Percentiles rank a stretch among this genome's conserved stretches.
These are phyloP conservation scores for Catharus bicknelli DNA, from an alignment of 2,113 vertebrate genomes.

Conservation along the genomic window DNA sequence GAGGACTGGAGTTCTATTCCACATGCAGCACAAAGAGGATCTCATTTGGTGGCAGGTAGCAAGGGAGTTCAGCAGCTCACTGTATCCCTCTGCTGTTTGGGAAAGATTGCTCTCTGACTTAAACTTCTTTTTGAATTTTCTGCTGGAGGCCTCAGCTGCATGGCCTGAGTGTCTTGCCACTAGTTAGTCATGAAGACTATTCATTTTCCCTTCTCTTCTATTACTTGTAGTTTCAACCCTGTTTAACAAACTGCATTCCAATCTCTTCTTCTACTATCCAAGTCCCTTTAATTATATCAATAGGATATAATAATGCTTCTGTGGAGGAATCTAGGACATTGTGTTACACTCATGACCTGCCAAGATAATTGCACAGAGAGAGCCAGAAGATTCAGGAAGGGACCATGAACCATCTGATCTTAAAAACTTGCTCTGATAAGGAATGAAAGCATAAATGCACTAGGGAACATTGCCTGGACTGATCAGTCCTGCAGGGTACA, in stretches of 20 bases:
- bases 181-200: neutral
- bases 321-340: neutral
- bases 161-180: neutral
- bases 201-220: neutral
- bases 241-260: neutral
- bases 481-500: neutral
- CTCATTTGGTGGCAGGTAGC: rapidly evolving
- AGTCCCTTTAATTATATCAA: neutral
- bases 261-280: neutral
- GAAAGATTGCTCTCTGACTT: neutral
- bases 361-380: too few species aligned
- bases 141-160: neutral
- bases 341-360: neutral
- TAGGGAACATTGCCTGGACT: neutral
- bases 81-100: neutral
- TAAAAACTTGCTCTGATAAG: neutral
- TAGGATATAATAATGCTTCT: neutral
- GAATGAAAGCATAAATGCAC: neutral
- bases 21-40: neutral
- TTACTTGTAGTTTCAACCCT: neutral
- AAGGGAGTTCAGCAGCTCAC: neutral
- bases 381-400: neutral
- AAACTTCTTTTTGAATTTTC: neutral
- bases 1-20: neutral
- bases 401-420: neutral